Evolutionary conservation across 2,888 invertebrate genomes (phyloP).

Genomic region (Eilema depressum): DNA sequence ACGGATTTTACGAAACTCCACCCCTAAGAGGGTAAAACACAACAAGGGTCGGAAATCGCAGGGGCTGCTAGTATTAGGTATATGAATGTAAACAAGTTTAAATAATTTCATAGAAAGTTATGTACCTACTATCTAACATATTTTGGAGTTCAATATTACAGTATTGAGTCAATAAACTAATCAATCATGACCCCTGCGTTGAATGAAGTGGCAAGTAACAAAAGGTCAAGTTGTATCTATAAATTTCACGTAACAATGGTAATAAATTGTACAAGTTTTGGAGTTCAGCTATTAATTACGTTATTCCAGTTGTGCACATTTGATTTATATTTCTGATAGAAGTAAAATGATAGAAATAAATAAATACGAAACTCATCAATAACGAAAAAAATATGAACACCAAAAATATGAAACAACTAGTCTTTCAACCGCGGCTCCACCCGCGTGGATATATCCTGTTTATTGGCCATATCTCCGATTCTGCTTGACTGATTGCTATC

Average conservation of each 20-base stretch:
- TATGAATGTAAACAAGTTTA: too few relatives aligned
- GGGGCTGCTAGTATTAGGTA: too few relatives aligned
- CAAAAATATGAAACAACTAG: background rate
- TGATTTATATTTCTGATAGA: background rate
- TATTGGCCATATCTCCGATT: too few relatives aligned
- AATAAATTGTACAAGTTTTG: background rate
- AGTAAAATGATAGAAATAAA: too few relatives aligned
- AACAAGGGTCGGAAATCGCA: too few relatives aligned
- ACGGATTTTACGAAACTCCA: too few relatives aligned
- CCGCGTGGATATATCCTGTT: too few relatives aligned
- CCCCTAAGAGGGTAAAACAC: too few relatives aligned
- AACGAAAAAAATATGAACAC: background rate
- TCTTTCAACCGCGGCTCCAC: too few relatives aligned
- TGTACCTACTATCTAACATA: background rate
- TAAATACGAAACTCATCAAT: background rate
- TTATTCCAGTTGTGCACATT: background rate
- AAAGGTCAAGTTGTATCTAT: background rate
- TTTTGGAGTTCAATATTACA: background rate
- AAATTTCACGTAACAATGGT: background rate
- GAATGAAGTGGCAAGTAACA: background rate
- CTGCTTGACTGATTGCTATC: too few relatives aligned
- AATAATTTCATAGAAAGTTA: background rate
- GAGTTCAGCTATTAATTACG: background rate
- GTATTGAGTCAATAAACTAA: background rate
- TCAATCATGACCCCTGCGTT: background rate